Conservation (phyloP, 1,140 invertebrate species). For the Penaeus chinensis region DNA sequence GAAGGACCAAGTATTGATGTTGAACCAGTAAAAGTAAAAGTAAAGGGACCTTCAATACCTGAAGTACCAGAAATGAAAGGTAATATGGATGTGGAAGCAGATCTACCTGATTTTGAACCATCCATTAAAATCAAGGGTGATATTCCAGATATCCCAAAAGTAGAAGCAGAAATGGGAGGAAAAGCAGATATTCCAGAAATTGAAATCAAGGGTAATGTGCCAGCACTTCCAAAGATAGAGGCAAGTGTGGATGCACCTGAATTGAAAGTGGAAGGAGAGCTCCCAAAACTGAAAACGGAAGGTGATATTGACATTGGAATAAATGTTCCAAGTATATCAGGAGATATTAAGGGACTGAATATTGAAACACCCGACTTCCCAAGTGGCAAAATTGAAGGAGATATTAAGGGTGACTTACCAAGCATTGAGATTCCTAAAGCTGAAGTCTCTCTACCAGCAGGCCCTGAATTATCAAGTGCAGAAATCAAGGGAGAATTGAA, state of each 20-base stretch:
- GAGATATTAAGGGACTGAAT: slow-evolving; percentile 25
- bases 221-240: neutral
- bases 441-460: neutral
- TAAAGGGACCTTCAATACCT: slow-evolving; percentile 17
- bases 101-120: slow-evolving; percentile 8
- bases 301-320: slow-evolving; percentile 5
- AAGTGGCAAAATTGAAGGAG: slow-evolving; percentile 3
- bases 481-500: slow-evolving; percentile 43
- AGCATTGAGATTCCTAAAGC: slow-evolving; percentile 32
- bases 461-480: neutral
- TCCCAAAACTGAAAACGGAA: neutral
- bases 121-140: neutral
- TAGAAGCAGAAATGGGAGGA: slow-evolving; percentile 29
- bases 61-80: slow-evolving; percentile 16
- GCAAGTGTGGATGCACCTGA: slow-evolving; percentile 4
- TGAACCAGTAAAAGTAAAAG: slow-evolving; percentile 11
- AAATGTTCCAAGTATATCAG: slow-evolving; percentile 13
- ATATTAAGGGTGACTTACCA: slow-evolving; percentile 14
- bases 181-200: slow-evolving; percentile 17
- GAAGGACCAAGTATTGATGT: slow-evolving; percentile 13
- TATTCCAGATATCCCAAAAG: slow-evolving; percentile 36
- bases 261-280: slow-evolving; percentile 8
- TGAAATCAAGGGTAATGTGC: slow-evolving; percentile 1
- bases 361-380: slow-evolving; percentile 25
- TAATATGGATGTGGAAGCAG: neutral